Conservation (phyloP, 2,797 vertebrate species). For the Periparus ater region DNA sequence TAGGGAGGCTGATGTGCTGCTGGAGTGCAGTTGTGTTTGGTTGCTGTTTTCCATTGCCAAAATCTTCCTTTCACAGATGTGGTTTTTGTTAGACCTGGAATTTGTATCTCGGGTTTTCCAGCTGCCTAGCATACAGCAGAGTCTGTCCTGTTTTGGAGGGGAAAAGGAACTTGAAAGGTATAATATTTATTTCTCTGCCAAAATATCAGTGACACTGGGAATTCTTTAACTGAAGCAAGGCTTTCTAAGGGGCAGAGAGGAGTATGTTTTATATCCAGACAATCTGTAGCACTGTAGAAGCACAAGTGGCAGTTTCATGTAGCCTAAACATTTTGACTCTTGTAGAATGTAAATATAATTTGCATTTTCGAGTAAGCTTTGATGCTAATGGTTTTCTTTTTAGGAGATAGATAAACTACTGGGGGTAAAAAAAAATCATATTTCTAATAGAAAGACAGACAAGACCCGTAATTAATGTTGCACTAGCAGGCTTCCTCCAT, state of each 20-base stretch:
- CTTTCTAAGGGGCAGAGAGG: neutral
- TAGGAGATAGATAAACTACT: constrained; percentile 1
- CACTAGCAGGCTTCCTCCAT: constrained; percentile 32
- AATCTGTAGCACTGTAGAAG: neutral
- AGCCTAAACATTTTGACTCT: constrained; percentile 39
- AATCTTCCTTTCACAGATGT: neutral
- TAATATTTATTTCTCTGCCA: neutral
- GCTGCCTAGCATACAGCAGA: neutral
- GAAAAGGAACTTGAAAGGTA: neutral
- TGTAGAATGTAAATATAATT: constrained; percentile 6
- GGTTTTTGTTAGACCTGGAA: neutral
- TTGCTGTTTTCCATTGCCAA: neutral
- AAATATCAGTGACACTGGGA: neutral
- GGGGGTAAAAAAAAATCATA: neutral
- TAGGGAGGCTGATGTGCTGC: neutral
- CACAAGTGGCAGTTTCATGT: neutral
- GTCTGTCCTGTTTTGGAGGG: neutral
- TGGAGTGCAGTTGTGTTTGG: neutral
- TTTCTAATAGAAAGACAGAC: constrained; percentile 58
- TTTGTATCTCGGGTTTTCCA: neutral
- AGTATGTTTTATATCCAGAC: neutral
- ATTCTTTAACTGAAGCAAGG: neutral
- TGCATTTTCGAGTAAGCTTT: constrained; percentile 13
- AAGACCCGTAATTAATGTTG: constrained; percentile 59
- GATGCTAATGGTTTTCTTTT: constrained; percentile 25